Evolutionary conservation across 2,113 vertebrate genomes (phyloP), one percentile per base, ranked within the genome.

Genomic region (Triplophysa siluroides): DNA sequence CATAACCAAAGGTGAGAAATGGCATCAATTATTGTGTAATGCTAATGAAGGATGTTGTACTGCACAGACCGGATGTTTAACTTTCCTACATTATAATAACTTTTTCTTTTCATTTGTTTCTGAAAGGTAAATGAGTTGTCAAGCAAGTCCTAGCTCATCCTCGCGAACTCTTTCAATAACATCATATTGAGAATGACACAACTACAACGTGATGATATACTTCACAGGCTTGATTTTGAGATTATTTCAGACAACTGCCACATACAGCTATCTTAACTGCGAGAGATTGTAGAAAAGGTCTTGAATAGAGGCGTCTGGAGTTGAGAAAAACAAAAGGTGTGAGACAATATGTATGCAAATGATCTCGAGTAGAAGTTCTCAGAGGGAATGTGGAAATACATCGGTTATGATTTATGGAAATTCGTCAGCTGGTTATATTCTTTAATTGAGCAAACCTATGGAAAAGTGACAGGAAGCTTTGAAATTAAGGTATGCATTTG

Each of bases 271-370:
- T 67, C 61, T 67, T 54, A 6, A 61, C 56, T 70, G 47, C 24
- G 23, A 43, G 68, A 47, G 8, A 67, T n/a, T 26, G 16, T 52
- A n/a, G 38, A 75, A 62, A 33, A 6, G 18, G 54, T 81, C 73
- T 52, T 69, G 74, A 81, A 19, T 43, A 74, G 63, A 81, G 78
- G n/a, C 70, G 76, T 2, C 43, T 11, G 10, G 43, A 45, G 83
- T 73, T 23, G 68, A 62, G 82, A 84, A 83, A 79, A 83, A 78
- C 69, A 75, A 84, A 90, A 91, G 89, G 87, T 91, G 90, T 78
- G 85, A 90, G 84, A 90, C 89, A 93, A 92, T 92, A 92, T 92
- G 90, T 91, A 92, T 92, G 92, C 89, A 92, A 93, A 92, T 92
- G 79, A 72, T 84, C 81, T 78, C 38, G 67, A 38, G 78, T 4